phyloP scores from a whole-genome alignment of 2,888 invertebrate species.

The Cremastobaeus sp. region DNA sequence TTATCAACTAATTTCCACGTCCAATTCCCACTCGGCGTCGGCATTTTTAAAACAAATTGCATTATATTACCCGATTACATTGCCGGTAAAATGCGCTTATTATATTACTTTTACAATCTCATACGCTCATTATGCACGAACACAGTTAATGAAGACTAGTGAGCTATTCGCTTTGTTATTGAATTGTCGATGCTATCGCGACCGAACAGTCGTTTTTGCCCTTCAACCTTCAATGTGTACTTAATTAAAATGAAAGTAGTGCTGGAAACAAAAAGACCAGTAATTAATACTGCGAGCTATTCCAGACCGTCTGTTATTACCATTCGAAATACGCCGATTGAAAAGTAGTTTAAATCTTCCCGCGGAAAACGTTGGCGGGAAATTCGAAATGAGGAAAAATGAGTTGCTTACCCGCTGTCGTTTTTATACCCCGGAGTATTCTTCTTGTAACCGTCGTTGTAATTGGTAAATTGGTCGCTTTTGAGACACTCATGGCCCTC shows the following conservation, averaged over 20 bases:
- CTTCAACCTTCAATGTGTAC: conserved; percentile 32
- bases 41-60: too few species aligned
- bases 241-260: conserved; percentile 25
- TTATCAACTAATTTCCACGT: too few species aligned
- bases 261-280: conserved; percentile 1
- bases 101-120: conserved; percentile 19
- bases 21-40: too few species aligned
- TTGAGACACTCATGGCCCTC: conserved; percentile 66
- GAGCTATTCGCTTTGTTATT: conserved; percentile 37
- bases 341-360: too few species aligned
- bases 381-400: background rate
- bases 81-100: conserved; percentile 15
- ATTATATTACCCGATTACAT: too few species aligned
- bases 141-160: conserved; percentile 32
- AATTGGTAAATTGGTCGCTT: conserved; percentile 71
- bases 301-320: background rate
- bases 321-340: too few species aligned
- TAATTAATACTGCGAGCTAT: background rate
- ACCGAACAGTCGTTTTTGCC: conserved; percentile 20
- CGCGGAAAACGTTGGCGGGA: too few species aligned
- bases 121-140: conserved; percentile 29
- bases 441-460: conserved; percentile 76
- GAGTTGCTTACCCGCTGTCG: conserved; percentile 74
- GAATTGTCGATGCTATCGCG: conserved; percentile 36
- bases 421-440: conserved; percentile 77